Percentiles rank a stretch among this genome's conserved stretches.
These are phyloP conservation scores for Tribolium madens DNA, from an alignment of 1,140 invertebrate genomes.

Conservation along the genomic window DNA sequence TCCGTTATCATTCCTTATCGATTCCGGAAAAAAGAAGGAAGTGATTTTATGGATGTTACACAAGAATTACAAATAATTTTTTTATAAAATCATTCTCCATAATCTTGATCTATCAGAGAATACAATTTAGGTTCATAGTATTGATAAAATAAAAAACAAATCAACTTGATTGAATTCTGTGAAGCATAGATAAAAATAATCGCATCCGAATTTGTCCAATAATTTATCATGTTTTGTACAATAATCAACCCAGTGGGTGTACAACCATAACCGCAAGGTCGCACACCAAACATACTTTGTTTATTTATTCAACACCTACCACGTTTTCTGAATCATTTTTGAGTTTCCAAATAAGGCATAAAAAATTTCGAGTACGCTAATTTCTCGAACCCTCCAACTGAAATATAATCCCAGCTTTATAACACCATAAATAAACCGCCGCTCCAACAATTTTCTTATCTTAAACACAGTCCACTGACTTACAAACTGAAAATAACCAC, in stretches of 20 bases:
- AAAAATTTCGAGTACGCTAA: slow-evolving; percentile 5
- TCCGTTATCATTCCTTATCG: too few species aligned
- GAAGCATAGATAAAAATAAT: not conserved
- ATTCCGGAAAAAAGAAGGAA: too few species aligned
- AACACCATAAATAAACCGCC: slow-evolving; percentile 41
- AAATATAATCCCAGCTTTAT: slow-evolving; percentile 39
- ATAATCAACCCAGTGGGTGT: not conserved
- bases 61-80: not conserved
- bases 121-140: too few species aligned
- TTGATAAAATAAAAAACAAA: too few species aligned
- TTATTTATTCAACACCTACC: not conserved
- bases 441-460: slow-evolving; percentile 47
- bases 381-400: slow-evolving; percentile 20
- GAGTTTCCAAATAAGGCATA: not conserved
- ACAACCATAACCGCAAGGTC: not conserved
- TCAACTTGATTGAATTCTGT: not conserved
- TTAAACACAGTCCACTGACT: slow-evolving; percentile 51
- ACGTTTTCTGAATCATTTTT: not conserved
- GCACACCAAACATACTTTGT: not conserved
- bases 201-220: not conserved
- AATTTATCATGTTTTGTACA: too few species aligned
- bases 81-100: not conserved
- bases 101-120: too few species aligned
- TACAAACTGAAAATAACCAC: slow-evolving; percentile 53
- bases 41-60: not conserved